Evolutionary conservation across 2,113 vertebrate genomes (phyloP), one percentile per base, ranked within the genome.

Genomic region (Cacatua alba): DNA sequence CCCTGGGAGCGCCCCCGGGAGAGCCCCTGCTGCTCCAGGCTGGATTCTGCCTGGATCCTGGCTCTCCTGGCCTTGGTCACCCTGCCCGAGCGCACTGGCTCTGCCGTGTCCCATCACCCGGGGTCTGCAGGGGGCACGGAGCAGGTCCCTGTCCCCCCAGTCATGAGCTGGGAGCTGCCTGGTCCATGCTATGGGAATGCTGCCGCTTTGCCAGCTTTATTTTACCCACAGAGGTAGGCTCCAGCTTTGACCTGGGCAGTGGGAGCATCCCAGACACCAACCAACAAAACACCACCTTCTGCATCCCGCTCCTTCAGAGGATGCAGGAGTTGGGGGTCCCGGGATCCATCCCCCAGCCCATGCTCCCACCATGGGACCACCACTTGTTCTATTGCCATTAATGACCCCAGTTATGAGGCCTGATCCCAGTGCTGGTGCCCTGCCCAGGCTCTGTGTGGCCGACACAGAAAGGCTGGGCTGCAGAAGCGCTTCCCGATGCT

Each of bases 261-360:
- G 1, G 2, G 67, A 60, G 17, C 1, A 2, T 16, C 67, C 91
- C 62, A 9, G n/a, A 2, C 35, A 7, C 33, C 11, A 2, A 5
- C 33, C 76, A 2, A 5, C 53, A 20, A 5, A 39, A 13, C 6
- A 4, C 9, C 17, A 33, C 71, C 52, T 5, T 16, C 12, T 0
- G 35, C 53, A 13, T 7, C 71, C 86, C 25, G 0, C 29, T 8
- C 23, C 2, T 75, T 10, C 0, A 7, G 43, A 8, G 70, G n/a
- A 9, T 5, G 35, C 0, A 0, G 49, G 39, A 31, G 11, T 0
- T 4, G 52, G 37, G 19, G 12, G 28, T 2, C 28, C 17, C 0
- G 39, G 53, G 33, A 19, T 13, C 71, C 33, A 35, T 23, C 11
- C 17, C 14, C 17, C 23, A 24, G 41, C 46, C n/a, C 23, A 7